Conservation (phyloP, 1,140 invertebrate genomes). For the Drosophila subpulchrella region DNA sequence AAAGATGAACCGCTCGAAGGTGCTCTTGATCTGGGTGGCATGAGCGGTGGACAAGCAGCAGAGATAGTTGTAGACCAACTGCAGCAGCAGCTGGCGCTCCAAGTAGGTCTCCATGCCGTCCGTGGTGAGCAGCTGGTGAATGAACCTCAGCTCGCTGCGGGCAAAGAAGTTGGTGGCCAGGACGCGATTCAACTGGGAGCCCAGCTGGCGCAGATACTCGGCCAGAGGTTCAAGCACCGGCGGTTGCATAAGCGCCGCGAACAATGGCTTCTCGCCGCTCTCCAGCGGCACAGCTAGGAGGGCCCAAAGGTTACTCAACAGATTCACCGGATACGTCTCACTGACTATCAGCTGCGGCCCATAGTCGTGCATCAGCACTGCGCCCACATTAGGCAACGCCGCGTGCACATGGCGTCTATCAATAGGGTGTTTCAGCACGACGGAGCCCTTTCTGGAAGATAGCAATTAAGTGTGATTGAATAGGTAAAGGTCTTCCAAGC, state of each 20-base stretch:
- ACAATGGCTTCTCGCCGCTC: slow-evolving; percentile 30
- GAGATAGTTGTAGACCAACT: slow-evolving; percentile 73
- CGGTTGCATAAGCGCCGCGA: slow-evolving; percentile 56
- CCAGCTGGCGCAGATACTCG: slow-evolving; percentile 55
- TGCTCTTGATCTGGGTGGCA: slow-evolving; percentile 67
- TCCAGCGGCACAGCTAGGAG: slow-evolving; percentile 51
- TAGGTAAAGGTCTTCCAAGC: not conserved
- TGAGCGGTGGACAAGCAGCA: slow-evolving; percentile 66
- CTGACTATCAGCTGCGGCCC: slow-evolving; percentile 74
- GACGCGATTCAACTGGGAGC: slow-evolving; percentile 53
- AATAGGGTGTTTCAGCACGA: slow-evolving; percentile 57
- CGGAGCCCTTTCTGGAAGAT: slow-evolving; percentile 58
- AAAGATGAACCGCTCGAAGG: slow-evolving; percentile 74
- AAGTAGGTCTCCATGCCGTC: slow-evolving; percentile 65
- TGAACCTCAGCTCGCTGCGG: slow-evolving; percentile 70
- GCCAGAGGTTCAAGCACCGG: slow-evolving; percentile 60
- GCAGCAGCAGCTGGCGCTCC: slow-evolving; percentile 55
- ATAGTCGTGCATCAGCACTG: slow-evolving; percentile 66
- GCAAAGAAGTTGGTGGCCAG: slow-evolving; percentile 77
- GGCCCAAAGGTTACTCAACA: slow-evolving; percentile 69
- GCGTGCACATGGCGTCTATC: slow-evolving; percentile 71
- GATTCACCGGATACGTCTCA: slow-evolving; percentile 73
- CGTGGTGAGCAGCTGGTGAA: slow-evolving; percentile 68
- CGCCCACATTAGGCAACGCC: slow-evolving; percentile 75
- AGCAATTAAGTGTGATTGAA: slow-evolving; percentile 51